These are phyloP conservation scores for Caenorhabditis remanei DNA, from an alignment of 1,140 invertebrate genomes.

Conservation along the genomic window DNA sequence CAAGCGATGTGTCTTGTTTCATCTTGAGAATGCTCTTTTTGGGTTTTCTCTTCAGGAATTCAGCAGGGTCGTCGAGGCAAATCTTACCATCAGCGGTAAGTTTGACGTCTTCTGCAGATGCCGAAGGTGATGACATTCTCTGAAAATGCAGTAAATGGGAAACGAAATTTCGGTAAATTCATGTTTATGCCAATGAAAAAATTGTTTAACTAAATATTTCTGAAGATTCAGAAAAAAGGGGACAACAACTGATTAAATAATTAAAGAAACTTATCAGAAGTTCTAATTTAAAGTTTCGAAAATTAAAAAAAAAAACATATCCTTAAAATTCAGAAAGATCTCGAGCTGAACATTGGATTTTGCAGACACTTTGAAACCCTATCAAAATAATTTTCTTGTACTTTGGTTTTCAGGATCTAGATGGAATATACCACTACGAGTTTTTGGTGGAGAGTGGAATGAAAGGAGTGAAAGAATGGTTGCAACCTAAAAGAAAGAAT, in stretches of 20 bases:
- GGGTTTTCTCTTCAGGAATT: constrained; percentile 75
- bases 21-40: constrained; percentile 77
- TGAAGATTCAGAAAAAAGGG: not conserved
- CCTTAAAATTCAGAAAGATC: no score
- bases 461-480: not conserved
- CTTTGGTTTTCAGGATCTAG: not conserved
- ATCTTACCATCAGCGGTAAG: constrained; percentile 54
- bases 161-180: no score
- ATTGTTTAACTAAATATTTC: not conserved
- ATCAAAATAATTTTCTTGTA: no score
- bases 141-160: not conserved
- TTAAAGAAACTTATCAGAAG: no score
- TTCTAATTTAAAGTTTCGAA: no score
- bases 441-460: not conserved
- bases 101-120: constrained; percentile 51
- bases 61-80: constrained; percentile 69
- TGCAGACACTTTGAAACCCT: no score
- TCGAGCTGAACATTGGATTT: no score
- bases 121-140: constrained; percentile 26
- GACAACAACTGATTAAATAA: no score
- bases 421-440: not conserved
- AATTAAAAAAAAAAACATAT: no score
- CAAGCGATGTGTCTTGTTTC: constrained; percentile 67
- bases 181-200: no score
- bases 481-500: constrained; percentile 25